Percentiles rank a stretch among this genome's conserved stretches.
Evolutionary conservation across 2,888 invertebrate species (phyloP).

Genomic region (Abrostola triplasia): DNA sequence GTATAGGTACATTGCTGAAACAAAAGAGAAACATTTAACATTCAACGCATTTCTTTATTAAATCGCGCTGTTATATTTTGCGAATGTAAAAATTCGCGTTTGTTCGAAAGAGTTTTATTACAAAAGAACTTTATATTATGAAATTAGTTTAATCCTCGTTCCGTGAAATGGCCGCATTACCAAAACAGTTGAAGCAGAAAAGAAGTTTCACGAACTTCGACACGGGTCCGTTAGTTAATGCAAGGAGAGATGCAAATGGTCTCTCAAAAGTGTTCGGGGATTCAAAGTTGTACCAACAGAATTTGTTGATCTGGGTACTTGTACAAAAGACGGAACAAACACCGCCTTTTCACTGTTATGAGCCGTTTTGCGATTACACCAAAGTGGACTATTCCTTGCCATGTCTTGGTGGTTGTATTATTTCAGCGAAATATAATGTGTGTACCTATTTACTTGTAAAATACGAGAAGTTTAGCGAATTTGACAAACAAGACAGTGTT

Average conservation of each 20-base stretch:
- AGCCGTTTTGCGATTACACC: slow-evolving; percentile 26
- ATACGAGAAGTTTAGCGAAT: slow-evolving; percentile 71
- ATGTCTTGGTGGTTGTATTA: slow-evolving; percentile 30
- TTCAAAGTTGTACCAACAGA: slow-evolving; percentile 76
- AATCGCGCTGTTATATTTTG: slow-evolving; percentile 16
- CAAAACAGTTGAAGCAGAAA: slow-evolving; percentile 54
- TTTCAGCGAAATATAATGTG: slow-evolving; percentile 42
- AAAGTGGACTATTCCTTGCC: slow-evolving; percentile 52
- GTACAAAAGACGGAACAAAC: slow-evolving; percentile 36
- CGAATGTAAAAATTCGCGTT: slow-evolving; percentile 32
- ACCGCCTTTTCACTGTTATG: slow-evolving; percentile 26
- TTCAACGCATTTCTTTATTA: slow-evolving; percentile 19
- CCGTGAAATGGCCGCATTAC: slow-evolving; percentile 46
- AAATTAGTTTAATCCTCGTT: slow-evolving; percentile 53
- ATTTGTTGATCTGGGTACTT: slow-evolving; percentile 63
- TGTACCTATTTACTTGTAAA: slow-evolving; percentile 61
- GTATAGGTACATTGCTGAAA: slow-evolving; percentile 15
- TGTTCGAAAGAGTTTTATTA: slow-evolving; percentile 49
- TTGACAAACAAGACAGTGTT: slow-evolving; percentile 70
- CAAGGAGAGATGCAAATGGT: slow-evolving; percentile 79
- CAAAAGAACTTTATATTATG: slow-evolving; percentile 49
- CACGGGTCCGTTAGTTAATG: slow-evolving; percentile 67
- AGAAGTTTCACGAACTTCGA: slow-evolving; percentile 60
- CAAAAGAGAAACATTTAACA: slow-evolving; percentile 21
- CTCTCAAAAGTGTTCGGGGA: slow-evolving; percentile 77